These are phyloP conservation scores for Sericinus montela DNA, from an alignment of 2,888 invertebrate species.

Conservation along the genomic window DNA sequence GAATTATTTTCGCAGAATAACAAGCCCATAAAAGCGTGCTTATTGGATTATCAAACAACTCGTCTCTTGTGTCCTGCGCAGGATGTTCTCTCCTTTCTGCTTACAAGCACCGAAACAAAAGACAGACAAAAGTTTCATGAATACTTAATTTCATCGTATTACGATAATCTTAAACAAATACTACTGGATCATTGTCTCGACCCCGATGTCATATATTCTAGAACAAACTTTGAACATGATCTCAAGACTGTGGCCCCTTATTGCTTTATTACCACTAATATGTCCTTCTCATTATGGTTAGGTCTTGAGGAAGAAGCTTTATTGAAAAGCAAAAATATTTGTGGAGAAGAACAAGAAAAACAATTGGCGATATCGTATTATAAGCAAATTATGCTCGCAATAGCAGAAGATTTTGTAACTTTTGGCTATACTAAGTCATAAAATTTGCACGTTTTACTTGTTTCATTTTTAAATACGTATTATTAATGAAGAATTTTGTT, in stretches of 20 bases:
- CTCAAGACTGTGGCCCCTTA: constrained; percentile 8
- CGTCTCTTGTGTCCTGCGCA: constrained; percentile 13
- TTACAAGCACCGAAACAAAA: constrained; percentile 4
- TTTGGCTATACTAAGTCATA: constrained; percentile 5
- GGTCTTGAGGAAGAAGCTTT: constrained; percentile 12
- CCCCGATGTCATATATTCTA: constrained; percentile 4
- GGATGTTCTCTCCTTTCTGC: constrained; percentile 12
- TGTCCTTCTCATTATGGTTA: constrained; percentile 18
- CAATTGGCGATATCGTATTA: background rate
- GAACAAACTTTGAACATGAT: constrained; percentile 11
- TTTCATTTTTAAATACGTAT: too few species aligned
- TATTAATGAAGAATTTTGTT: too few species aligned
- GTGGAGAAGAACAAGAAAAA: constrained; percentile 1
- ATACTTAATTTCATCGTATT: constrained; percentile 7
- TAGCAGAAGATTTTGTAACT: constrained; percentile 11
- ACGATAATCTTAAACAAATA: constrained; percentile 3
- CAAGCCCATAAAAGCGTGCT: constrained; percentile 15
- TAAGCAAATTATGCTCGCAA: constrained; percentile 11
- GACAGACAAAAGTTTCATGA: constrained; percentile 3
- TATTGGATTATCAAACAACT: constrained; percentile 15
- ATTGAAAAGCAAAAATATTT: constrained; percentile 14
- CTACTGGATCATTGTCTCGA: constrained; percentile 1
- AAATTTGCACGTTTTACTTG: background rate
- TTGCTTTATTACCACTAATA: constrained; percentile 10
- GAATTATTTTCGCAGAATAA: constrained; percentile 5